Evolutionary conservation across 92 coral and sea anemone species (phyloP).

Genomic region (Micromussa lordhowensis): DNA sequence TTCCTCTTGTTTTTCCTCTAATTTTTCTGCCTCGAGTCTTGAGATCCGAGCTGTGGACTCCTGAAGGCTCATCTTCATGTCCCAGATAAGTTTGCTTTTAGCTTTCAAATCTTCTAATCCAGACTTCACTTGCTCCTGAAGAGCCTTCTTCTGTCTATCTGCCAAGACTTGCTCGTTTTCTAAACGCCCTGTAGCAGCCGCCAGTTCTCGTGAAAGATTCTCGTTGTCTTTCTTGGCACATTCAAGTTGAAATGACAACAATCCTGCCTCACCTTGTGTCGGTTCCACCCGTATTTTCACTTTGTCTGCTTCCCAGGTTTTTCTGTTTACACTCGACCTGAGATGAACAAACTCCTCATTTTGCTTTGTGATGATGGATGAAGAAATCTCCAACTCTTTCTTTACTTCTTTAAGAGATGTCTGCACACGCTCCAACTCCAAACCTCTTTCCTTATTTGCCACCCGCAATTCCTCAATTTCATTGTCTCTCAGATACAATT

Average conservation of each 20-base stretch:
- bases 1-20: slow-evolving; percentile 5
- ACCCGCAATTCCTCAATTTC: slow-evolving; percentile 4
- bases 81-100: neutral
- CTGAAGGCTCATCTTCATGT: slow-evolving; percentile 11
- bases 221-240: slow-evolving; percentile 8
- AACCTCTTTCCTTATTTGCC: neutral
- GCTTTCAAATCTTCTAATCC: neutral
- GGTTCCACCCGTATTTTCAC: neutral
- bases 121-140: neutral
- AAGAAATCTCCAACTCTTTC: slow-evolving; percentile 26
- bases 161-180: neutral
- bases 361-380: slow-evolving; percentile 1
- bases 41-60: slow-evolving; percentile 14
- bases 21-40: slow-evolving; percentile 11
- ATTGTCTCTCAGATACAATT: slow-evolving; percentile 3
- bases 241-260: slow-evolving; percentile 11
- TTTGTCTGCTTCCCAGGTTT: neutral
- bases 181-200: neutral
- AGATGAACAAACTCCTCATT: slow-evolving; percentile 1
- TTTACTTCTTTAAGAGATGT: slow-evolving; percentile 6
- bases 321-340: neutral
- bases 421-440: slow-evolving; percentile 4
- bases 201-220: neutral
- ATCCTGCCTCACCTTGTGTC: neutral
- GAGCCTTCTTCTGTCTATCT: slow-evolving; percentile 6